Percentiles rank a stretch among this genome's conserved stretches.
phyloP scores from a whole-genome alignment of 1,140 invertebrate genomes.

The Euura saliciscinereae region DNA sequence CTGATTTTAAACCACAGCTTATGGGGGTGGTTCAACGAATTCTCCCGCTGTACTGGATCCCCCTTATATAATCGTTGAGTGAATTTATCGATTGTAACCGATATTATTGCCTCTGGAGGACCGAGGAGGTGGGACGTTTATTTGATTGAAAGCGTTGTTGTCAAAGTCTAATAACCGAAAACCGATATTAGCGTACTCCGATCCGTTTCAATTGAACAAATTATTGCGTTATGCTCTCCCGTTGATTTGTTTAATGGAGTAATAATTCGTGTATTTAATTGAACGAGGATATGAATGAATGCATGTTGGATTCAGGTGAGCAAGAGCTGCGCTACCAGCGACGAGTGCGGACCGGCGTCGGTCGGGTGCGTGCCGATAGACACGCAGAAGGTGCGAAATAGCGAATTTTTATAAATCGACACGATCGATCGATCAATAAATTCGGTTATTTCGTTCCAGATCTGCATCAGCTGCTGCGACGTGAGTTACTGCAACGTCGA shows the following conservation, averaged over 20 bases:
- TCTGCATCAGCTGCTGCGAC: constrained; percentile 72
- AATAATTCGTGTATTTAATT: no score
- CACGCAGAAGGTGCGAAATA: constrained; percentile 65
- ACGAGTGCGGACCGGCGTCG: constrained; percentile 65
- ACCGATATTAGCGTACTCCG: no score
- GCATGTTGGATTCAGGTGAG: constrained; percentile 54
- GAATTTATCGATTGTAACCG: no score
- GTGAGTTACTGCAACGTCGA: constrained; percentile 70
- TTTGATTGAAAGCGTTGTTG: no score
- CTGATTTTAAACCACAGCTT: not conserved
- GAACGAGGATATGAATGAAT: no score
- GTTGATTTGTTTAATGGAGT: no score
- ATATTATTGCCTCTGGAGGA: no score
- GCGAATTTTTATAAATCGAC: constrained; percentile 41
- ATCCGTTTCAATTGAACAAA: no score
- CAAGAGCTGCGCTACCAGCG: constrained; percentile 68
- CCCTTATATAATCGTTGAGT: constrained; percentile 8
- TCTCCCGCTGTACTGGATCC: constrained; percentile 6
- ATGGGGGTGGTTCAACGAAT: no score
- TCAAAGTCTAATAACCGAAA: no score
- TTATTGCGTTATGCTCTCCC: no score
- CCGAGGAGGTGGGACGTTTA: no score
- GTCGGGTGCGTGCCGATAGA: constrained; percentile 70
- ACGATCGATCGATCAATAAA: constrained; percentile 42
- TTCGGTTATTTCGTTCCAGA: constrained; percentile 61